Percentiles rank a stretch among this genome's conserved stretches.
phyloP scores from a whole-genome alignment of 2,113 vertebrate species.

The Dunckerocampus dactyliophorus region DNA sequence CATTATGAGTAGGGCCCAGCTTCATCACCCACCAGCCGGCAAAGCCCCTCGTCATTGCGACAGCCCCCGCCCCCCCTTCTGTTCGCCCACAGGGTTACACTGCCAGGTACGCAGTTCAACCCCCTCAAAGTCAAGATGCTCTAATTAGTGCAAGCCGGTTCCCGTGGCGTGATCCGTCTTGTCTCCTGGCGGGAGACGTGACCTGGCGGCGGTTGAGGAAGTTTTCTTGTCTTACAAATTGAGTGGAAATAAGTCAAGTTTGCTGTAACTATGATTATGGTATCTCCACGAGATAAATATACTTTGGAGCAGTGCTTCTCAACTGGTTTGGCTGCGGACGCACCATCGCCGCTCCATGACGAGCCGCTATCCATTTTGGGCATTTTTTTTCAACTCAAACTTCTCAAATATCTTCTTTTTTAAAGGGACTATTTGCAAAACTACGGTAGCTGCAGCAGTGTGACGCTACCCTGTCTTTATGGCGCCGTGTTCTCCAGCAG shows the following conservation, averaged over 20 bases:
- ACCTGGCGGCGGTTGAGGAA: constrained; percentile 11
- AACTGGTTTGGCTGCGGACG: too few relatives aligned
- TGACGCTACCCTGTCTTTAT: too few relatives aligned
- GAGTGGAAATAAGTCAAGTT: neutral
- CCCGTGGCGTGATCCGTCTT: constrained; percentile 44
- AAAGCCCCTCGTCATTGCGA: neutral
- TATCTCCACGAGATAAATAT: too few relatives aligned
- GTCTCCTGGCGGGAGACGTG: constrained; percentile 36
- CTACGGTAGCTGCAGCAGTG: too few relatives aligned
- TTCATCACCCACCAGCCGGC: constrained; percentile 14
- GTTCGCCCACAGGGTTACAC: constrained; percentile 21
- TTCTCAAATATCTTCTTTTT: too few relatives aligned
- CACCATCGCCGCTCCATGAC: too few relatives aligned
- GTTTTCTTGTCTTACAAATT: constrained; percentile 13
- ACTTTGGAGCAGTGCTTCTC: too few relatives aligned
- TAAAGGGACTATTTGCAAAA: too few relatives aligned
- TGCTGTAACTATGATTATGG: too few relatives aligned
- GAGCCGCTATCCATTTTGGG: too few relatives aligned
- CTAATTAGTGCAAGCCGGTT: constrained; percentile 49
- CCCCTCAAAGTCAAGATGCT: constrained; percentile 42
- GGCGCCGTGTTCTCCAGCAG: too few relatives aligned
- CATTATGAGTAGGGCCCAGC: constrained; percentile 12
- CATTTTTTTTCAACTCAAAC: too few relatives aligned
- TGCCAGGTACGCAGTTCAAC: constrained; percentile 42
- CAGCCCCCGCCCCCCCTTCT: neutral